Percentiles rank a stretch among this genome's conserved stretches.
Conservation (phyloP, 2,113 vertebrate species). For the Platanista minor region DNA sequence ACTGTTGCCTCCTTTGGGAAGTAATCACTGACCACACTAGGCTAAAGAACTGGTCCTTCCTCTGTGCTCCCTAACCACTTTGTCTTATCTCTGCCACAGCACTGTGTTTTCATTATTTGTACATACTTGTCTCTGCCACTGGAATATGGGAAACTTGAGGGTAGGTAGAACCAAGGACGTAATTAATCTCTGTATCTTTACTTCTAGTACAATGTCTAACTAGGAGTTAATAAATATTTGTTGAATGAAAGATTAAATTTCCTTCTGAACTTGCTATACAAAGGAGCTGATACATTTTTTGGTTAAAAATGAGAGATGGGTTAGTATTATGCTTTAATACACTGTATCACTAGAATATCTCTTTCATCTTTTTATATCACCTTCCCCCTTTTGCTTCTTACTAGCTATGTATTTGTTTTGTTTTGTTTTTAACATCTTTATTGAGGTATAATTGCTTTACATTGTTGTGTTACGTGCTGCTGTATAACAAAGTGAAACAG, state of each 20-base stretch:
- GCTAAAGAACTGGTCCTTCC: background rate
- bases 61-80: background rate
- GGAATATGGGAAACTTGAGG: background rate
- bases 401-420: background rate
- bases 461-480: no score
- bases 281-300: background rate
- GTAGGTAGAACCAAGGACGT: background rate
- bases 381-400: background rate
- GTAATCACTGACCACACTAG: background rate
- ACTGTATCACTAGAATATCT: background rate
- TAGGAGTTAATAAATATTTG: background rate
- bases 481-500: no score
- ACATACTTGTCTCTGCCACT: background rate
- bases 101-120: background rate
- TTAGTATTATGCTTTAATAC: background rate
- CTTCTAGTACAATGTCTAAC: background rate
- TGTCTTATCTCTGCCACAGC: background rate
- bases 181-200: background rate
- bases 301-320: background rate
- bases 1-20: background rate
- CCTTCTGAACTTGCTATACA: background rate
- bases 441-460: no score
- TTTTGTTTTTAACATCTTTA: no score
- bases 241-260: background rate
- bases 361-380: background rate